phyloP scores from a whole-genome alignment of 1,140 invertebrate genomes.

The Orchestia grillus region DNA sequence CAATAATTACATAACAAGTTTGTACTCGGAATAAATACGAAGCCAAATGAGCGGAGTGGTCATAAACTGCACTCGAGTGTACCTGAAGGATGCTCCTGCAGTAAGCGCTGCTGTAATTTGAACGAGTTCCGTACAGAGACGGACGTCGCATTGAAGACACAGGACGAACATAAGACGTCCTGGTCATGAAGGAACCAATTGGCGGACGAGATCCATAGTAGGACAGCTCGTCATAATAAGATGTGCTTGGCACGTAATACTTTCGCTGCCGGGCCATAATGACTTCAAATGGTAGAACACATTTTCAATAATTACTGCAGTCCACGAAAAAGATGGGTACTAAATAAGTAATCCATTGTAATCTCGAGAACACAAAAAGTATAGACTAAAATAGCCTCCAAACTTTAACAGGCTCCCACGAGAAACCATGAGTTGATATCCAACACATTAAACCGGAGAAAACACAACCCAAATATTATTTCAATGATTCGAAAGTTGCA shows the following conservation, averaged over 20 bases:
- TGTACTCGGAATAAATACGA: not conserved
- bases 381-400: not conserved
- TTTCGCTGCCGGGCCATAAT: not conserved
- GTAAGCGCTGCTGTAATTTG: not conserved
- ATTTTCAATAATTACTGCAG: not conserved
- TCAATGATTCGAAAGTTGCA: not conserved
- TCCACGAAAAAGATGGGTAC: not conserved
- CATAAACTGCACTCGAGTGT: not conserved
- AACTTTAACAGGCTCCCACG: not conserved
- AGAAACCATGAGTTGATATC: not conserved
- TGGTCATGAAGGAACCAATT: not conserved
- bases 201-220: not conserved
- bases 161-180: conserved; percentile 36
- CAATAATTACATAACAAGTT: not conserved
- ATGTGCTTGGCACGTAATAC: conserved; percentile 33
- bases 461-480: not conserved
- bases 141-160: not conserved
- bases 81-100: conserved; percentile 16
- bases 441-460: not conserved
- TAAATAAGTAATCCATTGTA: not conserved
- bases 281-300: not conserved
- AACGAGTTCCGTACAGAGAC: not conserved
- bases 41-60: not conserved
- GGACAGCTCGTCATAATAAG: not conserved
- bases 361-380: not conserved